Conservation (phyloP, 2,797 vertebrate species). For the Phyllotis vaccarum region DNA sequence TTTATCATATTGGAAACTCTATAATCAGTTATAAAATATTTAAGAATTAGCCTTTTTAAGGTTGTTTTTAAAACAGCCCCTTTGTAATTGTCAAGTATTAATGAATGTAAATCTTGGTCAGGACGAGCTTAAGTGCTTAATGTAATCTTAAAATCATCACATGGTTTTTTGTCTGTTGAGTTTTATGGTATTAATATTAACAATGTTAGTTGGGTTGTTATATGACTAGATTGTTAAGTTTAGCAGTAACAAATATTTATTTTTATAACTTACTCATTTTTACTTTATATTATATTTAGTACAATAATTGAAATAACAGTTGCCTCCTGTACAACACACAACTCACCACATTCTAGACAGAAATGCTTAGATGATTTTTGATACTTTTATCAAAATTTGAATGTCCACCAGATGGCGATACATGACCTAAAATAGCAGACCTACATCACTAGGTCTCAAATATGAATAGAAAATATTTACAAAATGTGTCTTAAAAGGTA, state of each 20-base stretch:
- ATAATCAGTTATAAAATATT: slow-evolving; percentile 1
- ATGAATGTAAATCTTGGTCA: not conserved
- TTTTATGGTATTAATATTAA: slow-evolving; percentile 24
- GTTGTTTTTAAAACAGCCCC: not conserved
- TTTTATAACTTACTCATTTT: slow-evolving; percentile 51
- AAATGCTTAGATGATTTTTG: not conserved
- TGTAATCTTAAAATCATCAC: not conserved
- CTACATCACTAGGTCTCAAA: not conserved
- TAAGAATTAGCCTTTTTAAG: not conserved
- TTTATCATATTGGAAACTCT: not conserved
- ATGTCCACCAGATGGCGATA: slow-evolving; percentile 87
- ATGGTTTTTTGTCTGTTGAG: not conserved
- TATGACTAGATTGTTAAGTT: not conserved
- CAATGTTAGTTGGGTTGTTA: slow-evolving; percentile 40
- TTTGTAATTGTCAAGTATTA: not conserved
- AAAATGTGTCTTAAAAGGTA: not conserved
- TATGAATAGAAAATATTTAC: not conserved
- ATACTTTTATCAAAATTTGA: not conserved
- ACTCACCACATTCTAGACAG: not conserved
- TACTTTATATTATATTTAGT: slow-evolving; percentile 42
- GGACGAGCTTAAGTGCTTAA: not conserved
- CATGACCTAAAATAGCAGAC: slow-evolving; percentile 78
- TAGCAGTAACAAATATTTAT: slow-evolving; percentile 29
- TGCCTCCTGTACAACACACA: not conserved
- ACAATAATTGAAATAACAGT: slow-evolving; percentile 56